phyloP scores from a whole-genome alignment of 2,888 invertebrate genomes.

The Flexamia atlantica region DNA sequence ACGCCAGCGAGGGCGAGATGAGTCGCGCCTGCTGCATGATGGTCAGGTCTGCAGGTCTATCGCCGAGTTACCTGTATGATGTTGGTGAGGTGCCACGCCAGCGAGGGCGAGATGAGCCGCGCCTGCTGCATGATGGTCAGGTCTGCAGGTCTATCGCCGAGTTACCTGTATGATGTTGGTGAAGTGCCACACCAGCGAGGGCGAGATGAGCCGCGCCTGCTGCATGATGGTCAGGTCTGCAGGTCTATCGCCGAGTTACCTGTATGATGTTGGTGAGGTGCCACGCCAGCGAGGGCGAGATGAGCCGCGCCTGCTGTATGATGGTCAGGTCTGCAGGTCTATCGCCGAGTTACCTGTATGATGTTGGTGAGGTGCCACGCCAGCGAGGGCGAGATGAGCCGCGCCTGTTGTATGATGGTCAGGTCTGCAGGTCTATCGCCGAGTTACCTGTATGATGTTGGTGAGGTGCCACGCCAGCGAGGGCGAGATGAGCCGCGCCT shows the following conservation, averaged over 20 bases:
- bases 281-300: too few relatives aligned
- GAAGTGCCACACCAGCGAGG: too few relatives aligned
- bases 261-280: too few relatives aligned
- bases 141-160: too few relatives aligned
- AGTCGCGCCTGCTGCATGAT: constrained; percentile 69
- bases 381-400: constrained; percentile 68
- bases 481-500: constrained; percentile 68
- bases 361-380: constrained; percentile 66
- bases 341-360: not conserved
- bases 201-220: too few relatives aligned
- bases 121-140: not conserved
- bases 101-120: too few relatives aligned
- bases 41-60: constrained; percentile 68
- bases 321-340: not conserved
- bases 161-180: constrained; percentile 69
- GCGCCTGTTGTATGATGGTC: constrained; percentile 49
- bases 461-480: constrained; percentile 67
- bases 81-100: too few relatives aligned
- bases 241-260: constrained; percentile 68
- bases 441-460: constrained; percentile 68
- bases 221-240: too few relatives aligned
- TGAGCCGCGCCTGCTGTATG: too few relatives aligned
- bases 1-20: too few relatives aligned
- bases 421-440: too few relatives aligned
- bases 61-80: constrained; percentile 52